phyloP scores from a whole-genome alignment of 2,113 vertebrate species.

The Archilochus colubris region DNA sequence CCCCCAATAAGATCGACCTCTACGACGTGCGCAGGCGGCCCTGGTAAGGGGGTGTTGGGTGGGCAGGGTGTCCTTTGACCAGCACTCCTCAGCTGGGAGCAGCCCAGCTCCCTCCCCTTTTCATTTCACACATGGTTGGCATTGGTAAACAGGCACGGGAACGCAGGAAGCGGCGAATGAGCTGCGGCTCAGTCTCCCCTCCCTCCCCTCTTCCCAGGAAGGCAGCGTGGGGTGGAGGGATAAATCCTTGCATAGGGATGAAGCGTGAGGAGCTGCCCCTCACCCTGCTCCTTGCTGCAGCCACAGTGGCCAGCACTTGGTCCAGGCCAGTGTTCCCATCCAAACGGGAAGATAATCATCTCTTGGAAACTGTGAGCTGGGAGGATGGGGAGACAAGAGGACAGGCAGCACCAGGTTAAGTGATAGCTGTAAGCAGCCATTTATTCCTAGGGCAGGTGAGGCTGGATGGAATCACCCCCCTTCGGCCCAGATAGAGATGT shows the following conservation, averaged over 20 bases:
- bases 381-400: not conserved
- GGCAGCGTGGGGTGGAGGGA: not conserved
- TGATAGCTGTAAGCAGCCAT: not conserved
- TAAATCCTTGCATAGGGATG: not conserved
- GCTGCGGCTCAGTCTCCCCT: not conserved
- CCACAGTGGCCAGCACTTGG: not conserved
- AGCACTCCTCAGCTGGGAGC: not conserved
- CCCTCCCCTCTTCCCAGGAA: not conserved
- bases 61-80: not conserved
- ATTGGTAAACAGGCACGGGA: constrained; percentile 68
- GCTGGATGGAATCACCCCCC: not conserved
- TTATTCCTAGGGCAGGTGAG: not conserved
- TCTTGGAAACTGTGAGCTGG: not conserved
- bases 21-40: constrained; percentile 96
- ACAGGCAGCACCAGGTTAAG: not conserved
- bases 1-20: constrained; percentile 97
- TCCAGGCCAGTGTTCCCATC: not conserved
- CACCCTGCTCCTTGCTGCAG: not conserved
- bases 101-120: constrained; percentile 72
- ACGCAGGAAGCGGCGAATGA: constrained; percentile 31
- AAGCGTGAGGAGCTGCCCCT: not conserved
- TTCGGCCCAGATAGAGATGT: not conserved
- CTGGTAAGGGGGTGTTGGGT: constrained; percentile 81
- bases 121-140: constrained; percentile 74
- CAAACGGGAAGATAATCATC: not conserved